phyloP scores from a whole-genome alignment of 1,140 invertebrate genomes.

The Leptinotarsa defecta region DNA sequence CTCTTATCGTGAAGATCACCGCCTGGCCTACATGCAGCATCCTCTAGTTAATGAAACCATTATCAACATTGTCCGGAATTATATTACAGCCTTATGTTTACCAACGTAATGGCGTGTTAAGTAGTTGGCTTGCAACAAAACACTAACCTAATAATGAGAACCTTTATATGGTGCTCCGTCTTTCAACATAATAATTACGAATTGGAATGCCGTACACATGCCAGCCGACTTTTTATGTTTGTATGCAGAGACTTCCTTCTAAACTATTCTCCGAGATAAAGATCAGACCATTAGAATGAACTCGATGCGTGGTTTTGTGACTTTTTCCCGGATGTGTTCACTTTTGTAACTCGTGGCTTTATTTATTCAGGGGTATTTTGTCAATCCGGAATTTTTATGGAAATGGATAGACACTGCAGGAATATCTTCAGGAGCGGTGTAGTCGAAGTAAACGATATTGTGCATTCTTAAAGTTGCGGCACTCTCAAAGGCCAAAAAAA shows the following conservation, averaged over 20 bases:
- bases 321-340: no score
- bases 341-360: no score
- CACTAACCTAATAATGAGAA: slow-evolving; percentile 21
- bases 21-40: background rate
- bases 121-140: slow-evolving; percentile 18
- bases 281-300: background rate
- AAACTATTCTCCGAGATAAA: background rate
- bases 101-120: slow-evolving; percentile 20
- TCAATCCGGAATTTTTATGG: no score
- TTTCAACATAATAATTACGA: slow-evolving; percentile 10
- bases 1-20: no score
- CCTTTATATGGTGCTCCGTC: slow-evolving; percentile 16
- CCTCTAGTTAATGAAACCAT: slow-evolving; percentile 34
- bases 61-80: slow-evolving; percentile 31
- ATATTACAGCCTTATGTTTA: slow-evolving; percentile 26
- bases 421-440: no score
- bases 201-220: slow-evolving; percentile 4
- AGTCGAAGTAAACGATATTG: no score
- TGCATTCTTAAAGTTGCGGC: no score
- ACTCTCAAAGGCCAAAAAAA: no score
- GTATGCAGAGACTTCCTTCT: background rate
- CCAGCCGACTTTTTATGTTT: background rate
- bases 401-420: no score
- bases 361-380: no score
- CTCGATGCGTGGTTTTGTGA: background rate